Evolutionary conservation across 2,888 invertebrate species (phyloP).

Genomic region (Phrixothrix hirtus): DNA sequence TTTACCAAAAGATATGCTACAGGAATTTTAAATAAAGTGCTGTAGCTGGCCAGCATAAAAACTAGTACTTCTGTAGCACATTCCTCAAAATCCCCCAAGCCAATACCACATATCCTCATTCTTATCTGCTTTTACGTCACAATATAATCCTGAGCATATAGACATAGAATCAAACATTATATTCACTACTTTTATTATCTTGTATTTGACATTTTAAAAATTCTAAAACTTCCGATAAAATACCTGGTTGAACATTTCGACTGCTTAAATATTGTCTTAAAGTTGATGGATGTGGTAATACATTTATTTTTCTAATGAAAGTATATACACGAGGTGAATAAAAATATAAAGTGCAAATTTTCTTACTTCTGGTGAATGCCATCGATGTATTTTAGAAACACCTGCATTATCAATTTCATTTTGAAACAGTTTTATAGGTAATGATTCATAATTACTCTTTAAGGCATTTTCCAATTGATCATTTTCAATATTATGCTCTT

Average conservation of each 20-base stretch:
- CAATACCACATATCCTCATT: neutral
- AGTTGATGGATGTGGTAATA: conserved; percentile 1
- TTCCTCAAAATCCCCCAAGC: neutral
- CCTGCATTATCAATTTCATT: too few relatives aligned
- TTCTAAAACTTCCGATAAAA: conserved; percentile 2
- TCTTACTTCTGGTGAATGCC: too few relatives aligned
- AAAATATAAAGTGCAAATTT: neutral
- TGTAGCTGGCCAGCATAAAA: neutral
- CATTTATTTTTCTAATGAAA: neutral
- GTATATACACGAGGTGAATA: neutral
- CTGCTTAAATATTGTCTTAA: neutral
- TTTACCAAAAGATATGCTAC: conserved; percentile 2
- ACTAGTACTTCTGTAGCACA: too few relatives aligned
- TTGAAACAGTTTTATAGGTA: too few relatives aligned
- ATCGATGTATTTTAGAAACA: too few relatives aligned
- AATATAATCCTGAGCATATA: neutral
- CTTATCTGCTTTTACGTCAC: conserved; percentile 1
- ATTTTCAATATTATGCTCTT: too few relatives aligned
- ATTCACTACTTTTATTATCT: neutral
- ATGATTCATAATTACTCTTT: too few relatives aligned
- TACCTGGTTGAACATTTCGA: neutral
- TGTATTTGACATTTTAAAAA: neutral
- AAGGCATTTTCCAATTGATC: too few relatives aligned
- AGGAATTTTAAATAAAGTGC: neutral
- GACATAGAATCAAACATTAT: conserved; percentile 3